A percentile compares a stretch with the other conserved stretches of the same genome.
phyloP scores from a whole-genome alignment of 2,888 invertebrate genomes.

The Nemapogon koenigi region DNA sequence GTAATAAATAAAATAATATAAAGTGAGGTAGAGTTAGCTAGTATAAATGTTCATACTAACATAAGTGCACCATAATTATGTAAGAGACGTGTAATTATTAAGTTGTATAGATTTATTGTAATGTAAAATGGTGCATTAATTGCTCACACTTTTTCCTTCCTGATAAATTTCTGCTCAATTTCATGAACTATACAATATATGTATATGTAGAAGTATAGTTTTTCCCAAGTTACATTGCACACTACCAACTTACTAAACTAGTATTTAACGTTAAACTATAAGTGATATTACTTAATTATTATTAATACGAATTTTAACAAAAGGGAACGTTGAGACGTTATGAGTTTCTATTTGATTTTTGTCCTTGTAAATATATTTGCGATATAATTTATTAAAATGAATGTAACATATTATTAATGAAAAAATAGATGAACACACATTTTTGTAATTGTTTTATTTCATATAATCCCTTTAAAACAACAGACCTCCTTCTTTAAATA shows the following conservation, averaged over 20 bases:
- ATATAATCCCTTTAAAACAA: constrained; percentile 3
- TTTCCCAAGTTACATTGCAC: constrained; percentile 15
- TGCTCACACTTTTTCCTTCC: too few relatives aligned
- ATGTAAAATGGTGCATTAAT: too few relatives aligned
- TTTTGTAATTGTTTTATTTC: constrained; percentile 42
- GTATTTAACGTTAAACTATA: constrained; percentile 50
- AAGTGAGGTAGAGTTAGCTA: too few relatives aligned
- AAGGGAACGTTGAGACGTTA: constrained; percentile 50
- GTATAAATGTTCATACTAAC: too few relatives aligned
- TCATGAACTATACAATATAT: too few relatives aligned
- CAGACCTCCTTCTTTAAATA: not conserved
- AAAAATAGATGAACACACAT: constrained; percentile 60
- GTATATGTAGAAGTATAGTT: constrained; percentile 6
- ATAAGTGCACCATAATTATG: too few relatives aligned
- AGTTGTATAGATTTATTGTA: too few relatives aligned
- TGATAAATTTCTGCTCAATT: too few relatives aligned
- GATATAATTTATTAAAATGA: constrained; percentile 62
- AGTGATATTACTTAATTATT: constrained; percentile 61
- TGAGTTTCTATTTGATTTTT: constrained; percentile 53
- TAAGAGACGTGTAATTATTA: too few relatives aligned
- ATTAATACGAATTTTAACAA: constrained; percentile 65
- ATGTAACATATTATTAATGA: constrained; percentile 65
- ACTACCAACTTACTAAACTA: constrained; percentile 46
- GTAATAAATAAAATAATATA: too few relatives aligned
- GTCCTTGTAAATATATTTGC: constrained; percentile 65